A percentile compares a stretch with the other conserved stretches of the same genome.
Conservation (phyloP, 2,888 invertebrate genomes). For the Asteroscopus sphinx region DNA sequence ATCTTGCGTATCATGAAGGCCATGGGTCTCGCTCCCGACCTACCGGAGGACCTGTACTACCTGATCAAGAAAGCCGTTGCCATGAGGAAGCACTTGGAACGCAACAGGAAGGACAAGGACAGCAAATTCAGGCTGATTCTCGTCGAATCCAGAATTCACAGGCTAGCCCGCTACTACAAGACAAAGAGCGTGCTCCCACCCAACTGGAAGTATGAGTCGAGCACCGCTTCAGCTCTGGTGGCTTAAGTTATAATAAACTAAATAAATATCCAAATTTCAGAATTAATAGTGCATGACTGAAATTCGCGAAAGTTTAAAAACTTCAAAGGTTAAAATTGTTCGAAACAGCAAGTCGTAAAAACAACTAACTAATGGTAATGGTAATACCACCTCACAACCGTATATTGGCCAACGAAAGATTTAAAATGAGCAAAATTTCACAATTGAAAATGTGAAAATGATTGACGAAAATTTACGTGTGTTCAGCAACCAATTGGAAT, state of each 20-base stretch:
- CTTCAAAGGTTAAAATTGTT: too few species aligned
- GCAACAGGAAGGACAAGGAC: slow-evolving; percentile 99
- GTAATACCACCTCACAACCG: too few species aligned
- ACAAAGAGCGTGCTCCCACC: slow-evolving; percentile 98
- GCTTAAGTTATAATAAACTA: slow-evolving; percentile 93
- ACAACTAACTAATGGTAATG: too few species aligned
- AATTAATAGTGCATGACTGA: too few species aligned
- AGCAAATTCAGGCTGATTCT: slow-evolving; percentile 99
- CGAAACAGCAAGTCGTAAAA: too few species aligned
- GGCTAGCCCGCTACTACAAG: slow-evolving; percentile 99
- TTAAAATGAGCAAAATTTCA: too few species aligned
- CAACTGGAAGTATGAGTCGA: slow-evolving; percentile 99
- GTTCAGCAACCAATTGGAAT: too few species aligned
- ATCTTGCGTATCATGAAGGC: slow-evolving; percentile 99
- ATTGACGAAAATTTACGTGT: too few species aligned
- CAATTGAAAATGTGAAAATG: too few species aligned
- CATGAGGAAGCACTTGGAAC: slow-evolving; percentile 99
- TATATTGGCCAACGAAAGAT: too few species aligned
- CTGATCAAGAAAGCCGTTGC: slow-evolving; percentile 99
- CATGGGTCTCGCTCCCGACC: slow-evolving; percentile 98
- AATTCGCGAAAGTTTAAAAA: too few species aligned
- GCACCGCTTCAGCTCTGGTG: slow-evolving; percentile 99
- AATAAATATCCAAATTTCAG: slow-evolving; percentile 63
- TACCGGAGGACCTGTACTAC: slow-evolving; percentile 99
- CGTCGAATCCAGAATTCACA: slow-evolving; percentile 99